Evolutionary conservation across 1,140 invertebrate genomes (phyloP).

Genomic region (Hylaeus anthracinus): DNA sequence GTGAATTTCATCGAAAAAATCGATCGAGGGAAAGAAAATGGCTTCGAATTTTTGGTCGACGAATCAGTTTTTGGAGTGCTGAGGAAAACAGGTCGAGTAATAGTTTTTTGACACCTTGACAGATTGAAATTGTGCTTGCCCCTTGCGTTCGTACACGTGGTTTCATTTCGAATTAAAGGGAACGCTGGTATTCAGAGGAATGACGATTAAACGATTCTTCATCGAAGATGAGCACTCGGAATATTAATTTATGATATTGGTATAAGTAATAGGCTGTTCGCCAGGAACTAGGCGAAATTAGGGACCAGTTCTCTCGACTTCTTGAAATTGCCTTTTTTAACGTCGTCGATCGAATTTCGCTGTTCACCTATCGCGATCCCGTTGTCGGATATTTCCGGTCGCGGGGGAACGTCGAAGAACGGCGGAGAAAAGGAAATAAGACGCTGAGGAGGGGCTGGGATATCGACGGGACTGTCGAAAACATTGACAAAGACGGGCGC

Average conservation of each 20-base stretch:
- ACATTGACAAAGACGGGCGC: slow-evolving; percentile 24
- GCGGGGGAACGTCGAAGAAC: background rate
- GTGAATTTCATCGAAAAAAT: background rate
- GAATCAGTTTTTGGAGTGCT: background rate
- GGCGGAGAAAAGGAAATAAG: background rate
- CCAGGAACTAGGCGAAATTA: too few species aligned
- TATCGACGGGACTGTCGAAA: background rate
- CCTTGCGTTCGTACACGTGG: too few species aligned
- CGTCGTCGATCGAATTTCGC: too few species aligned
- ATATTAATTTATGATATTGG: too few species aligned
- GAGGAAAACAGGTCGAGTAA: background rate
- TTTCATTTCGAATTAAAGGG: too few species aligned
- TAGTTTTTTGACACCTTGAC: background rate
- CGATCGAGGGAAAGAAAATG: slow-evolving; percentile 15
- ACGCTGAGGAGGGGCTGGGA: background rate
- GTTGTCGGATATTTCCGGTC: background rate
- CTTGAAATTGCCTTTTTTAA: too few species aligned
- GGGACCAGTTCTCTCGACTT: too few species aligned
- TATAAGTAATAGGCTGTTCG: too few species aligned
- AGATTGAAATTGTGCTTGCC: too few species aligned
- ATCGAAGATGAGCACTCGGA: too few species aligned
- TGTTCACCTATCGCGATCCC: background rate
- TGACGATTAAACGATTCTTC: too few species aligned
- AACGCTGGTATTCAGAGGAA: too few species aligned
- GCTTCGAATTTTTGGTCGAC: slow-evolving; percentile 2